phyloP scores from a whole-genome alignment of 2,888 invertebrate species.

The Hirtodrosophila cameraria region DNA sequence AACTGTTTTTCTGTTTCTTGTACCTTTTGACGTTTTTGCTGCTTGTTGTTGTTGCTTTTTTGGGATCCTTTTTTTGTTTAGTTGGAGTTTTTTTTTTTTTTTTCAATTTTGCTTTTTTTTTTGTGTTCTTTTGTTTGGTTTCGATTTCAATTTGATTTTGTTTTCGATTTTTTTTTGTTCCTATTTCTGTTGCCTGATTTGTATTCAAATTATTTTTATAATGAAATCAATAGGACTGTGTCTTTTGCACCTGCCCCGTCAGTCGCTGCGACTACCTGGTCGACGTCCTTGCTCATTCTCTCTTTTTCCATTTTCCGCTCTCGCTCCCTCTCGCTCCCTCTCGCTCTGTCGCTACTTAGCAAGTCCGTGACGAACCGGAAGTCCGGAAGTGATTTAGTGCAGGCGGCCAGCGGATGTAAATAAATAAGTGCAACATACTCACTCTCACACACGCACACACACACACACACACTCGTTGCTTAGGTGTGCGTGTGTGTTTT shows the following conservation, averaged over 20 bases:
- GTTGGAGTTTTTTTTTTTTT: background rate
- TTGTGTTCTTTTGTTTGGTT: conserved; percentile 64
- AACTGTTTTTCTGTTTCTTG: conserved; percentile 56
- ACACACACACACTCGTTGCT: conserved; percentile 1
- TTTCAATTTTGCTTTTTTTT: conserved; percentile 19
- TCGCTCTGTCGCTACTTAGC: conserved; percentile 38
- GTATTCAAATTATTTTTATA: conserved; percentile 74
- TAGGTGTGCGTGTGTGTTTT: conserved; percentile 19
- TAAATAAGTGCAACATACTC: conserved; percentile 56
- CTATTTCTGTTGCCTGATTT: conserved; percentile 52
- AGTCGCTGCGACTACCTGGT: conserved; percentile 35
- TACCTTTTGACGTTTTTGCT: conserved; percentile 38
- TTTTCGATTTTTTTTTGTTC: conserved; percentile 28
- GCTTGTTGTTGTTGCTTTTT: conserved; percentile 4
- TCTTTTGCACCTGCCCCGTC: conserved; percentile 49
- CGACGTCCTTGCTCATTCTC: conserved; percentile 33
- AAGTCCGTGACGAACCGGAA: conserved; percentile 71
- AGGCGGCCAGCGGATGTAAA: conserved; percentile 67
- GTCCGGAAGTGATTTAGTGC: conserved; percentile 82
- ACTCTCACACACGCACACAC: conserved; percentile 6
- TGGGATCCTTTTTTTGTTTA: conserved; percentile 31
- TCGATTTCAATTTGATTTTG: conserved; percentile 70
- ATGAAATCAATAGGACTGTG: conserved; percentile 57
- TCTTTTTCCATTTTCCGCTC: background rate
- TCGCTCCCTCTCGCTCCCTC: background rate